Percentiles rank a stretch among this genome's conserved stretches.
Evolutionary conservation across 2,113 vertebrate genomes (phyloP).

Genomic region (Aplodontia rufa): DNA sequence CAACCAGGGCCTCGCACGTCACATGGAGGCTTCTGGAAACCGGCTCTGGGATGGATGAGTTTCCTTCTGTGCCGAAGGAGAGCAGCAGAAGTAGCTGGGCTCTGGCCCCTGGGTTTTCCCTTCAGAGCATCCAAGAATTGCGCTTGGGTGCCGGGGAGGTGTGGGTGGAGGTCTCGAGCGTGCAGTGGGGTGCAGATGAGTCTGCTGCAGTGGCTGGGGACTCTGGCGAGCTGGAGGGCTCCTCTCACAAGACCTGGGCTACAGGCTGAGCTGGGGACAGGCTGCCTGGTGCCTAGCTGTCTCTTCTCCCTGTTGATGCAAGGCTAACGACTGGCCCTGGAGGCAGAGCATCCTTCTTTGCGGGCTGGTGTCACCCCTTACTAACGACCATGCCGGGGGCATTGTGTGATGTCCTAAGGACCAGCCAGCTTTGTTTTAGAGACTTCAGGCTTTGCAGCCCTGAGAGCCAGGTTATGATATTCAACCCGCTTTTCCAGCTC

Average conservation of each 20-base stretch:
- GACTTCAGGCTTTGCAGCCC: not conserved
- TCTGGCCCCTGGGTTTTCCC: not conserved
- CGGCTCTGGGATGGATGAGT: not conserved
- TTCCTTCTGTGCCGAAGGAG: not conserved
- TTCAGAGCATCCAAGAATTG: not conserved
- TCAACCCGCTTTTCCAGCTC: not conserved
- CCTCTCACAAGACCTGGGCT: too few relatives aligned
- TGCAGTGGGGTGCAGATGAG: too few relatives aligned
- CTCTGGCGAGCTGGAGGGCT: not conserved
- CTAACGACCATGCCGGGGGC: not conserved
- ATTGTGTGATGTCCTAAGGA: not conserved
- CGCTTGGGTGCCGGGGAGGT: not conserved
- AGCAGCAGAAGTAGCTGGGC: not conserved
- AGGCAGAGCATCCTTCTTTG: not conserved
- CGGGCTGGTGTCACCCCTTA: not conserved
- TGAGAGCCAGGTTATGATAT: rapidly evolving
- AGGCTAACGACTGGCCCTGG: not conserved
- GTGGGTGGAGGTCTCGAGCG: too few relatives aligned
- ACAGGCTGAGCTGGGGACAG: not conserved
- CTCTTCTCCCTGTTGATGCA: not conserved
- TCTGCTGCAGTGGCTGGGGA: not conserved
- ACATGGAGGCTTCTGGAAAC: not conserved
- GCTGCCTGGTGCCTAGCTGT: not conserved
- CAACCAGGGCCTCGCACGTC: not conserved
- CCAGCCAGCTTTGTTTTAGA: too few relatives aligned